Evolutionary conservation across 2,888 invertebrate genomes (phyloP), one percentile per base, ranked within the genome.

Genomic region (Balanococcus diminutus): DNA sequence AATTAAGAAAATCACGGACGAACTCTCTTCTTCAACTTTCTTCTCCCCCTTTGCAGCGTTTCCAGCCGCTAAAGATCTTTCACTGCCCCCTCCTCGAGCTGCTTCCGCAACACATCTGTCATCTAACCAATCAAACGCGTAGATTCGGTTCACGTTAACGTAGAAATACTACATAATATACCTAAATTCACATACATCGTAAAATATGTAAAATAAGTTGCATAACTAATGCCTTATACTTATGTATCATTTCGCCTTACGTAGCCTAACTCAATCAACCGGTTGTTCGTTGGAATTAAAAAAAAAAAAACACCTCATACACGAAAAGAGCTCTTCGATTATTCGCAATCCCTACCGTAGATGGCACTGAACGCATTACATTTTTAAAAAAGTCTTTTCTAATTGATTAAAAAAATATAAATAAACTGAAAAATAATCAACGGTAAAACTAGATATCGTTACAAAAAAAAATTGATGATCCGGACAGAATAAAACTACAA

Each of bases 291-390:
- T n/a, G n/a, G n/a, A n/a, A n/a, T n/a, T n/a, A n/a, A n/a, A n/a
- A n/a, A n/a, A 36, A 5, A 8, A 36, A 36, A 36, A 36, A 8
- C 36, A 5, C 8, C 36, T 36, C 8, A 36, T 36, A 36, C 36
- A 8, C 36, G 46, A 46, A 46, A 46, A 46, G 46, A 46, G 46
- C 46, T 46, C 46, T 11, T 46, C 46, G 6, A 16, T 11, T 4
- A 46, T 46, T 16, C 6, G 16, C 46, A 39, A 39, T 2, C 22
- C 25, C 22, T 25, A 61, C 22, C 61, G 61, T 31, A 72, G 72
- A 31, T 72, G 72, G 72, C 72, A 72, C 72, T 72, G 72, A 72
- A 72, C 72, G 72, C 72, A 72, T 72, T 31, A 72, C 72, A 72
- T 67, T 25, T 25, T 25, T 25, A 67, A 67, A 56, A n/a, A 51